Evolutionary conservation across 2,113 vertebrate species (phyloP), one percentile per base, ranked within the genome.

Genomic region (Toxotes chatareus): DNA sequence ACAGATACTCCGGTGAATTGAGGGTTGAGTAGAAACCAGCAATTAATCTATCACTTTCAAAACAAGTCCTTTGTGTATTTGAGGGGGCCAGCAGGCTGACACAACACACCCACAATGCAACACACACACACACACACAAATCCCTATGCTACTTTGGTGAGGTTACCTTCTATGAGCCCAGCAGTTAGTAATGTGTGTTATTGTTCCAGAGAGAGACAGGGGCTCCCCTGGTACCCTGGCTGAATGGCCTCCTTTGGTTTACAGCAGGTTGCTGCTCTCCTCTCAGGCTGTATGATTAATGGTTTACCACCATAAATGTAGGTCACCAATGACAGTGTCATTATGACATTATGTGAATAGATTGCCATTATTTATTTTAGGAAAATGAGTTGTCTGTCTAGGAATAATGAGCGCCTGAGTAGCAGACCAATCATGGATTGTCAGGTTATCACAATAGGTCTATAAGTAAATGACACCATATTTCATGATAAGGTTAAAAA

Each of bases 271-370:
- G 84, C 87, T 44, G 77, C 68, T 73, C 73, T 85, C 72, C 79
- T 90, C 44, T 86, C 19, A 73, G 53, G 79, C 91, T 64, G 82
- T 91, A 91, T 91, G 94, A 96, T 92, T 91, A 95, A 96, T 88
- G 84, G 91, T 80, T 86, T 94, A 90, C 93, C 88, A 67, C 69
- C 85, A 62, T 44, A 91, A 91, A 95, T 90, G 88, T 93, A 93
- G 46, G 83, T 91, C 85, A 90, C 87, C 91, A 84, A 64, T 88
- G 90, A 93, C 93, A 92, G 85, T 59, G 73, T 91, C 92, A 89
- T 88, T 89, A 88, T 73, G 85, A 90, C 76, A 61, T 82, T 67
- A 84, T 91, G 79, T 60, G 76, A 66, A 90, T 84, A 89, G 56
- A 86, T 79, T 55, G 86, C 83, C 76, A 66, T 78, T 79, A 79